These are phyloP conservation scores for Acronicta aceris DNA, from an alignment of 2,888 invertebrate species.

Conservation along the genomic window DNA sequence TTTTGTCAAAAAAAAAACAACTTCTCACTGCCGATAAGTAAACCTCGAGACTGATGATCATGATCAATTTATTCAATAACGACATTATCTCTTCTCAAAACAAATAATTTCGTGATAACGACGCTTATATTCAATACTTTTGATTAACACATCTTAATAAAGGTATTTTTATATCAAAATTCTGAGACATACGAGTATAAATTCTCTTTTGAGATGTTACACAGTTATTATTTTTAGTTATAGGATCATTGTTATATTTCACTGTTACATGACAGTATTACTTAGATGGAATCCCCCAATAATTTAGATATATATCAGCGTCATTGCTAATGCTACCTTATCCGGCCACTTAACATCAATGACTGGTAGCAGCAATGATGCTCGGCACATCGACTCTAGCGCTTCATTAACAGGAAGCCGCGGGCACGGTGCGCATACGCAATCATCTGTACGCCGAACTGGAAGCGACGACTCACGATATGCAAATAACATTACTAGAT, in stretches of 20 bases:
- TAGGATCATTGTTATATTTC: not conserved
- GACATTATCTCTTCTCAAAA: not conserved
- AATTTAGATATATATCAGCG: conserved; percentile 33
- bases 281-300: conserved; percentile 25
- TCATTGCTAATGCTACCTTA: conserved; percentile 44
- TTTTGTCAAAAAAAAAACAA: no score
- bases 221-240: not conserved
- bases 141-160: not conserved
- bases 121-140: not conserved
- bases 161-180: not conserved
- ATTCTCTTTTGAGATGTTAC: not conserved
- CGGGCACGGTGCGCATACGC: conserved; percentile 77
- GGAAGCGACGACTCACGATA: conserved; percentile 64
- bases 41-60: not conserved
- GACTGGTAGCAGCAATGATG: conserved; percentile 44
- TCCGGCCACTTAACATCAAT: conserved; percentile 54
- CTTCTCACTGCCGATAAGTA: no score
- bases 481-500: conserved; percentile 60
- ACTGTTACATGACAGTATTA: not conserved
- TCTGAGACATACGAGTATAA: no score
- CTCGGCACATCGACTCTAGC: conserved; percentile 51
- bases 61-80: not conserved
- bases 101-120: not conserved
- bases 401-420: conserved; percentile 82
- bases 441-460: conserved; percentile 63